phyloP scores from a whole-genome alignment of 1,140 invertebrate species.

The Lethocerus indicus region DNA sequence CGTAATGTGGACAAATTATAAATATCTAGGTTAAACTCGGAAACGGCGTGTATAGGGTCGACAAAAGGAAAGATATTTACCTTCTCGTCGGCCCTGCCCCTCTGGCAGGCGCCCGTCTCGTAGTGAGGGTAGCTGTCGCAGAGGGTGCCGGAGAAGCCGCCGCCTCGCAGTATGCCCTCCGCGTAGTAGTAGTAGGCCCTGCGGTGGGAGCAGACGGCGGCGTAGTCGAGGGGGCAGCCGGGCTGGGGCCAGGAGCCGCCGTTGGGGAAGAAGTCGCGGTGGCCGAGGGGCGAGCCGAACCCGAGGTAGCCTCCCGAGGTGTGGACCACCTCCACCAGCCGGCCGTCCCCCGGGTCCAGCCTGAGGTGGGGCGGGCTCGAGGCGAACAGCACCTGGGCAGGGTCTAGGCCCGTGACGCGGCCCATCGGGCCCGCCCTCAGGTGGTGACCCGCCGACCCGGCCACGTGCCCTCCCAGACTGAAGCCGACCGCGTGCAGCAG shows the following conservation, averaged over 20 bases:
- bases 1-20: too few species aligned
- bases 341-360: conserved; percentile 26
- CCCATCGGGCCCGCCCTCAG: conserved; percentile 20
- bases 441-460: conserved; percentile 21
- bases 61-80: not conserved
- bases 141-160: conserved; percentile 27
- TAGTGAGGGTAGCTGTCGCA: conserved; percentile 36
- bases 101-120: conserved; percentile 8
- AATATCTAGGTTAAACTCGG: too few species aligned
- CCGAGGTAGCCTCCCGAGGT: conserved; percentile 39
- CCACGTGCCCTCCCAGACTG: conserved; percentile 22
- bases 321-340: conserved; percentile 39
- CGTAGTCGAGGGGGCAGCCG: conserved; percentile 31
- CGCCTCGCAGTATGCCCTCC: conserved; percentile 25
- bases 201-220: conserved; percentile 29
- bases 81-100: not conserved
- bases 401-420: conserved; percentile 25
- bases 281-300: conserved; percentile 30
- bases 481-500: conserved; percentile 21
- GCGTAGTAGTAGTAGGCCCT: conserved; percentile 31
- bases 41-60: not conserved
- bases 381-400: conserved; percentile 21
- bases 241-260: conserved; percentile 38
- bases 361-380: conserved; percentile 16
- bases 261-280: conserved; percentile 45